Percentiles rank a stretch among this genome's conserved stretches.
Conservation (phyloP, 2,888 invertebrate genomes). For the Dasysyrphus albostriatus region DNA sequence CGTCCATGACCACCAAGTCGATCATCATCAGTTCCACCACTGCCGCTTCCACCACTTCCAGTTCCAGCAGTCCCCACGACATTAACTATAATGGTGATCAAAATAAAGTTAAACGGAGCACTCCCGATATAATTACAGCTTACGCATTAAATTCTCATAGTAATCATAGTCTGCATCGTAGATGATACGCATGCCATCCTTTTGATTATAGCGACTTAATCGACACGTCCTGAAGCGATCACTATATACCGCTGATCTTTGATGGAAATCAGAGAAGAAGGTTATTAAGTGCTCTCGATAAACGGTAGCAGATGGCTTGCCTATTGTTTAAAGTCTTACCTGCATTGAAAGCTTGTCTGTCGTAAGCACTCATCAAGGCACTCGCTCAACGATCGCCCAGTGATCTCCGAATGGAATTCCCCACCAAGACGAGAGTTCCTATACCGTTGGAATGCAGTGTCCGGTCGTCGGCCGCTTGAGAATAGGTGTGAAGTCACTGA, state of each 20-base stretch:
- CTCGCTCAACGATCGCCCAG: constrained; percentile 93
- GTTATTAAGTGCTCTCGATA: constrained; percentile 57
- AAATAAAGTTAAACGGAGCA: constrained; percentile 44
- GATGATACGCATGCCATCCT: constrained; percentile 93
- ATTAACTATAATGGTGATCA: constrained; percentile 80
- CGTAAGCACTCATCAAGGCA: constrained; percentile 95
- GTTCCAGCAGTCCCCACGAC: constrained; percentile 82
- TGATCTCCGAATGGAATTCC: constrained; percentile 95
- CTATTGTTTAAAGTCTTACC: constrained; percentile 77
- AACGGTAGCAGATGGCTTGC: constrained; percentile 65
- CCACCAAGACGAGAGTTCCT: constrained; percentile 94
- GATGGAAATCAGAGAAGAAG: constrained; percentile 66
- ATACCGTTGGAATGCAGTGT: constrained; percentile 93
- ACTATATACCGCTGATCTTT: constrained; percentile 93
- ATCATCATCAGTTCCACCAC: constrained; percentile 78
- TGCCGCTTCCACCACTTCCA: constrained; percentile 79
- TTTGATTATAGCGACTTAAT: constrained; percentile 93
- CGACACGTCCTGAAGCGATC: constrained; percentile 93
- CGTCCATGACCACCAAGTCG: constrained; percentile 83
- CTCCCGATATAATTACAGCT: constrained; percentile 83
- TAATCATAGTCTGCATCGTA: constrained; percentile 97
- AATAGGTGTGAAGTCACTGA: constrained; percentile 93
- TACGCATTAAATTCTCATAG: constrained; percentile 96
- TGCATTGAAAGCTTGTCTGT: constrained; percentile 94
- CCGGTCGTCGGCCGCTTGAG: constrained; percentile 91